Evolutionary conservation across 1,140 invertebrate genomes (phyloP).

Genomic region (Kradibia gibbosae): DNA sequence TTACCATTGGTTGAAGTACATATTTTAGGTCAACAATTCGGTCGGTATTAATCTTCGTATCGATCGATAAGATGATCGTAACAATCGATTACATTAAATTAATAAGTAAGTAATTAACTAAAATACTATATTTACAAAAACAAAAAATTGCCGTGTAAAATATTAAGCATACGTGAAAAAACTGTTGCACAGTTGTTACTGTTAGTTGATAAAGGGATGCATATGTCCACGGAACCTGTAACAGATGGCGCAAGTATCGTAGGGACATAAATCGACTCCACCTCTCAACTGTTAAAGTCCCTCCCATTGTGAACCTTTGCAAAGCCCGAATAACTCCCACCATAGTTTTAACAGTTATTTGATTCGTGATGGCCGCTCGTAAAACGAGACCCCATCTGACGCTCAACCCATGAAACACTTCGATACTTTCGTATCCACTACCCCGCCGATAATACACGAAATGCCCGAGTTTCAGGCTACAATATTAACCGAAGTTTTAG

Average conservation of each 20-base stretch:
- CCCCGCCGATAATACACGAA: neutral
- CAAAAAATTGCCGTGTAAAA: neutral
- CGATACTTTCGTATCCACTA: neutral
- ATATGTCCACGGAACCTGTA: neutral
- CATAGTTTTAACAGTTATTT: constrained; percentile 44
- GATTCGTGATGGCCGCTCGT: constrained; percentile 64
- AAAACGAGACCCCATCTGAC: constrained; percentile 53
- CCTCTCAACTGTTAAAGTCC: constrained; percentile 57
- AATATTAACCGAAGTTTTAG: neutral
- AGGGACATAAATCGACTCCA: constrained; percentile 54
- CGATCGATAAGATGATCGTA: neutral
- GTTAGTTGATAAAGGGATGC: constrained; percentile 34
- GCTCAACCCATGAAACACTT: neutral
- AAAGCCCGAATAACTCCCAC: neutral
- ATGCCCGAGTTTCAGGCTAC: neutral
- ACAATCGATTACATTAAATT: neutral
- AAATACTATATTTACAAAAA: too few relatives aligned
- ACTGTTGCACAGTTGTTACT: too few relatives aligned
- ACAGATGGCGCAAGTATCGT: constrained; percentile 38
- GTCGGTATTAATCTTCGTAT: constrained; percentile 5
- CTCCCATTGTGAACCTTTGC: constrained; percentile 52
- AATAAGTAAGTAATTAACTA: too few relatives aligned
- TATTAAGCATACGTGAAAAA: neutral
- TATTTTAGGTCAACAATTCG: neutral
- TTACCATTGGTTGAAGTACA: neutral